Conservation (phyloP, 2,888 invertebrate genomes). For the Callinectes sapidus region DNA sequence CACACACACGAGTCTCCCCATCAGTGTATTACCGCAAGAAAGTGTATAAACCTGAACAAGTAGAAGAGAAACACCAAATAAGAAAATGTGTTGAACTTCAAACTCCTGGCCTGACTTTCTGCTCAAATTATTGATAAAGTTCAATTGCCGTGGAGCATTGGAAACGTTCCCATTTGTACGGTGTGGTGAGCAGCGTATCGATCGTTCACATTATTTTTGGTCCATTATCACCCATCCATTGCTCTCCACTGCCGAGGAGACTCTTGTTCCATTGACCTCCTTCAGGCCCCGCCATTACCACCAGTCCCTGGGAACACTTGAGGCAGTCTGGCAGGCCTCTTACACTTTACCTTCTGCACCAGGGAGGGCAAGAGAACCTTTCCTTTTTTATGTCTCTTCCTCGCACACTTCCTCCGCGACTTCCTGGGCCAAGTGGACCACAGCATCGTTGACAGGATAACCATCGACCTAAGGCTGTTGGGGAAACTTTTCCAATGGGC, state of each 20-base stretch:
- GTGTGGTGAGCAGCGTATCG: background rate
- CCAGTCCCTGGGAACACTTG: background rate
- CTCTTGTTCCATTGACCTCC: background rate
- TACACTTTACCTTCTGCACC: background rate
- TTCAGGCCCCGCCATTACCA: background rate
- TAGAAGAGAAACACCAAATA: background rate
- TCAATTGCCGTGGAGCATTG: background rate
- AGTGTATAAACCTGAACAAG: background rate
- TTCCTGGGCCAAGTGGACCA: slow-evolving; percentile 10
- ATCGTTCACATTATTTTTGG: background rate
- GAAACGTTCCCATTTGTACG: background rate
- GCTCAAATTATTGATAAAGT: background rate
- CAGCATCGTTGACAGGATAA: background rate
- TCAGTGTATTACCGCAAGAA: background rate
- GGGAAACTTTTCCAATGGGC: background rate
- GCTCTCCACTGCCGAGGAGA: background rate
- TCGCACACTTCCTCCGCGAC: background rate
- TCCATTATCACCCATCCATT: background rate
- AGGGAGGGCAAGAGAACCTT: background rate
- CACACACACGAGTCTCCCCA: background rate
- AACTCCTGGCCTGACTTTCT: background rate
- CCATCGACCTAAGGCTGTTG: background rate
- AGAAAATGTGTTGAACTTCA: slow-evolving; percentile 12
- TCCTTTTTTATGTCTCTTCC: background rate
- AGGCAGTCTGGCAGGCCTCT: background rate